Conservation (phyloP, 2,113 vertebrate species). For the Sminthopsis crassicaudata region DNA sequence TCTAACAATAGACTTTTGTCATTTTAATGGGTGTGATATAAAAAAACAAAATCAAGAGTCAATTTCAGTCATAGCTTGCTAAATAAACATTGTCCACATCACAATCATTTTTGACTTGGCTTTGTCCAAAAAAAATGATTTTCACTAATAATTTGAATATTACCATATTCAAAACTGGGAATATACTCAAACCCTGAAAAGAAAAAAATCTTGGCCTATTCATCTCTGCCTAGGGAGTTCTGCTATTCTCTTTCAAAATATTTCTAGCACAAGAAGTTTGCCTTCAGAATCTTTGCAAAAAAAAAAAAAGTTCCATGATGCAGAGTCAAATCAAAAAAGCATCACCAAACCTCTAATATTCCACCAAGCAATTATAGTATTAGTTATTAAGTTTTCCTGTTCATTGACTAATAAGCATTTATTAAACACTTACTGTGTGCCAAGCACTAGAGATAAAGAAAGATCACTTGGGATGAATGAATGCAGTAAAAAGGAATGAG, state of each 20-base stretch:
- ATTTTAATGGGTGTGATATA: neutral
- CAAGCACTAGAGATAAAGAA: neutral
- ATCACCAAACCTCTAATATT: neutral
- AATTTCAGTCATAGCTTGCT: neutral
- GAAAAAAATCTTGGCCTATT: neutral
- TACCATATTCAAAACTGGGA: conserved; percentile 9
- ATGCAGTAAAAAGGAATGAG: neutral
- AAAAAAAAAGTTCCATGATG: neutral
- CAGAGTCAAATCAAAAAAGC: conserved; percentile 18
- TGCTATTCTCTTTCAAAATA: conserved; percentile 15
- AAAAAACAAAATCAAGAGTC: neutral
- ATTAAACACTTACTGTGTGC: neutral
- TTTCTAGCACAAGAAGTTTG: neutral
- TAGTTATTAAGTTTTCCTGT: neutral
- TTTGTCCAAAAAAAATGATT: neutral
- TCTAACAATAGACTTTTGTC: neutral
- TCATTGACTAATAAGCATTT: neutral
- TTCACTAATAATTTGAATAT: neutral
- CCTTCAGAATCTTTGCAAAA: neutral
- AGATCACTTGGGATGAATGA: neutral
- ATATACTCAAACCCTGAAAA: neutral
- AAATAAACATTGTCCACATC: neutral
- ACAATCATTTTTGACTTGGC: conserved; percentile 30
- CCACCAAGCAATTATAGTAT: neutral
- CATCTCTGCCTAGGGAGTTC: conserved; percentile 1